Base-by-base conservation (phyloP, 2,113 vertebrate genomes). In the Progne subis region DNA sequence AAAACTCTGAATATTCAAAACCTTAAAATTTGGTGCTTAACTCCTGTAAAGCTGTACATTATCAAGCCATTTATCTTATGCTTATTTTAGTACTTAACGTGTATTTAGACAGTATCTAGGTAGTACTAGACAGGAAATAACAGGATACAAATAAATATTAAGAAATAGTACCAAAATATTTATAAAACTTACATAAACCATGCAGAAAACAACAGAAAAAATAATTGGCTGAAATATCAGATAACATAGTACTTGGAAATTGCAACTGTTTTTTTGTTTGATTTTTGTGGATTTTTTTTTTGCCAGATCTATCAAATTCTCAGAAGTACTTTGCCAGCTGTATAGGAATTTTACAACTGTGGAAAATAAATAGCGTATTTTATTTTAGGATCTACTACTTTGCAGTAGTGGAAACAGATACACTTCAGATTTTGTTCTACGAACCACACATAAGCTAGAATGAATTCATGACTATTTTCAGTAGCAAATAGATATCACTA, bases 31-130 rank as follows among this genome's bases (percentile, higher is more conserved):
- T 20, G 10, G 5, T 77, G 41, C n/a, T 82, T 14, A 61, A 5
- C 8, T 60, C 46, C 20, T 2, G 0, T 53, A 50, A 88, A 50
- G 7, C 14, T 52, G 8, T 52, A 8, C 0, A 2, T 63, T 81
- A 56, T 60, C 18, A 76, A 86, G 18, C 13, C 4, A 10, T 41
- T 49, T 44, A 24, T 77, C 19, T 53, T 55, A 20, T 15, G 8
- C 43, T 63, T 65, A 25, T 50, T 82, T 75, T 75, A 50, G 7
- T 70, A 37, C n/a, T 70, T 71, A 67, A 55, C 49, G 31, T 21
- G 2, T 32, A 50, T 92, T 80, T 86, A 63, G 25, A 28, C 19
- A 92, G 34, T 80, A 56, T 56, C 19, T 25, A 69, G 32, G 11
- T 43, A 34, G 20, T 52, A 29, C 9, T 65, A 65, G 28, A 37